Evolutionary conservation across 2,797 vertebrate genomes (phyloP), one percentile per base, ranked within the genome.

Genomic region (Pipistrellus pipistrellus): DNA sequence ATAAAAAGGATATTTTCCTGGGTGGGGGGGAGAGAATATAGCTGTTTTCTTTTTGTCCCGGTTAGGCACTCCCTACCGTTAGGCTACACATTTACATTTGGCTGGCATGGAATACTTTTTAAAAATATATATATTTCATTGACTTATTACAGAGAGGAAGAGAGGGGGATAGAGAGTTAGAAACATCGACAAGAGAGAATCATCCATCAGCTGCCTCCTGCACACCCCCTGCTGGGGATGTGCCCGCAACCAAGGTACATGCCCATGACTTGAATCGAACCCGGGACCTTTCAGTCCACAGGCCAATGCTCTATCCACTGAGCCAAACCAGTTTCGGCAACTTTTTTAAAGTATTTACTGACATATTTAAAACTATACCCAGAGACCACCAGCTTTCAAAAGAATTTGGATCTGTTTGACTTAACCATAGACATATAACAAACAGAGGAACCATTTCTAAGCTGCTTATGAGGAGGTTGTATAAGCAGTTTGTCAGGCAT

Each of bases 1-100:
- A 85, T 95, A 94, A 96, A 95, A 97, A 94, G 38, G 55, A 62
- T 80, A 32, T 94, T 91, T 94, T 91, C 77, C 38, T 6, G 38
- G 38, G 38, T 1, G 38, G 6, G 38, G 6, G 6, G 38, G 38
- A 4, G 86, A 57, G 96, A 94, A 96, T 95, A 94, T 48, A 95
- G 66, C 41, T 64, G 51, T 57, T 88, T 95, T 64, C 72, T 94
- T 38, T 71, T 83, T 51, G 71, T 53, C 84, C 87, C 62, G n/a
- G 80, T 77, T 53, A 85, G 38, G 78, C 41, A 46, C n/a, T 90
- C 68, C 48, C 48, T 76, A 32, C 4, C 11, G 48, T 88, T 32
- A 80, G 93, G 80, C 1, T 57, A 73, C 46, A 69, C 18, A 7
- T 68, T 57, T 20, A 76, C 66, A 38, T 86, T 53, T 80, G 76